Percentiles rank a stretch among this genome's conserved stretches.
These are phyloP conservation scores for Polydesmus complanatus DNA, from an alignment of 2,888 invertebrate species.

Conservation along the genomic window DNA sequence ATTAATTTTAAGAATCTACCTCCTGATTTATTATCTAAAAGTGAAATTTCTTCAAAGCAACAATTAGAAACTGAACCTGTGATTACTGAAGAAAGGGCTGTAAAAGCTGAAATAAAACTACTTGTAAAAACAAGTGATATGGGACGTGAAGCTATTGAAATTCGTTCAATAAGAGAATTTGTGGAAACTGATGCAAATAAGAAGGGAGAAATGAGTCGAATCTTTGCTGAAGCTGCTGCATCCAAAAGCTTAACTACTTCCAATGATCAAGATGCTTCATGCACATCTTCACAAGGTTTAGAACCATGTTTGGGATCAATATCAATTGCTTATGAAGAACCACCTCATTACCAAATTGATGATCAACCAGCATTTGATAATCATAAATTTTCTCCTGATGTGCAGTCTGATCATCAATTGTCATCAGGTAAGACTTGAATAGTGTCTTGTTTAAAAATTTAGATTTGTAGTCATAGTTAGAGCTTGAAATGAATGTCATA, in stretches of 20 bases:
- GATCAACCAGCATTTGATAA: no score
- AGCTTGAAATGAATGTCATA: no score
- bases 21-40: no score
- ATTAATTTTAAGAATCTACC: conserved; percentile 23
- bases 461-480: no score
- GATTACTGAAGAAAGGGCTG: conserved; percentile 24
- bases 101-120: conserved; percentile 39
- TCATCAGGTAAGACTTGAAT: background rate
- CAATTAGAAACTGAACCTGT: conserved; percentile 18
- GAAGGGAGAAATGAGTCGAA: conserved; percentile 11
- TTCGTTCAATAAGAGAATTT: conserved; percentile 35
- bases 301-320: conserved; percentile 14
- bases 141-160: conserved; percentile 40
- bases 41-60: no score
- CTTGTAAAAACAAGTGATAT: conserved; percentile 38
- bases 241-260: background rate
- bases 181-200: conserved; percentile 22
- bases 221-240: conserved; percentile 12
- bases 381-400: background rate
- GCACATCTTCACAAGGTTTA: background rate
- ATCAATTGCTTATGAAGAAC: conserved; percentile 15
- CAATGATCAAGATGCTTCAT: background rate
- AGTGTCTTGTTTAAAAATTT: no score
- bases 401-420: background rate
- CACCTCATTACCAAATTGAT: conserved; percentile 6